Base-by-base conservation (phyloP, 2,888 invertebrate genomes). In the Drosophila putrida region DNA sequence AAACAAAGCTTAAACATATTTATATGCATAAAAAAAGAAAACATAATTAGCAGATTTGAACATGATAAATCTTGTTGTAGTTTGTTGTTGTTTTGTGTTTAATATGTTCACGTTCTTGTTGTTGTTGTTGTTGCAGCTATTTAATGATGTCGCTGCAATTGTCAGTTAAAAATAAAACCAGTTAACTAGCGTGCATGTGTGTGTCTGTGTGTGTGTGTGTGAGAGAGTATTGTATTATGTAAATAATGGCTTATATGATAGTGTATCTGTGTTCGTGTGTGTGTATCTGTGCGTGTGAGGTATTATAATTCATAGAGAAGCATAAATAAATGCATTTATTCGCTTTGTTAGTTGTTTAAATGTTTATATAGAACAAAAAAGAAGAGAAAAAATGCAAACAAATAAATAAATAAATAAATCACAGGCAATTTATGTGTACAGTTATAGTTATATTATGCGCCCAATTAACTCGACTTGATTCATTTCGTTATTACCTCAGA, bases 291-390 rank as follows among this genome's bases (percentile, higher is more conserved):
- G 15, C 47, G 38, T 47, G 49, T 43, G 28, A 43, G 27, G 31
- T 35, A 57, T 67, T 49, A 77, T 77, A 66, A 67, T 64, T 67
- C 54, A 64, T 61, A 68, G 47, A 59, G 51, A 65, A 63, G 54
- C 65, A 73, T 77, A 64, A 80, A 82, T 81, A 82, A 73, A 75
- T 78, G 51, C 71, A 69, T 81, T 78, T 65, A 71, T 68, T 71
- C 75, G 87, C 79, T 84, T 87, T 82, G 84, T 87, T 87, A 82
- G 85, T 78, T 82, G 76, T 84, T 84, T 73, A 74, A 69, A 67
- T 66, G 74, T 85, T 84, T 20, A 65, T 53, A 43, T 35, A 54
- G 6, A n/a, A 28, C 38, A 25, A 35, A 28, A 20, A 25, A 50
- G 27, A 27, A 25, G 9, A 28, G 20, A 13, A 35, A 39, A 43